Base-by-base conservation (phyloP, 2,797 vertebrate genomes). In the Clamator glandarius region DNA sequence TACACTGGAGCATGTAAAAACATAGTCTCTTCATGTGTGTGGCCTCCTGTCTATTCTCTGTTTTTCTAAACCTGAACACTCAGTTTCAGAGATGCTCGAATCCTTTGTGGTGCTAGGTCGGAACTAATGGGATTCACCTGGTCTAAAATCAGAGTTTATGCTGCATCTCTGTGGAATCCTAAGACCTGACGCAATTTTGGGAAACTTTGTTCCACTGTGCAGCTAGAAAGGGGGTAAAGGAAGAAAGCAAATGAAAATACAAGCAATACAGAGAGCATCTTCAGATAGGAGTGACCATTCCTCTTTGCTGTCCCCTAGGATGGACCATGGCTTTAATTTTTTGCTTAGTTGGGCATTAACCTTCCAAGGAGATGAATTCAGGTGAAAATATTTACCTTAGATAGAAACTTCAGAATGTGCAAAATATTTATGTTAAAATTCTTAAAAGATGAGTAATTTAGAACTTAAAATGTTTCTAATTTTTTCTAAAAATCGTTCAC, bases 111-210 rank as follows among this genome's bases (percentile, higher is more conserved):
- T 90, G 72, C 66, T 78, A 66, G 14, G 29, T 33, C 77, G 68
- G 81, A 80, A 80, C 31, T 52, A 55, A 58, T 12, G n/a, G 73
- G 58, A 92, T 29, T 92, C 64, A 77, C 42, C 89, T 28, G 39
- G 16, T 2, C 86, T 50, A 33, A 84, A 68, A 68, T 35, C 28
- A 89, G 79, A 89, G 70, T 19, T 54, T 8, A 42, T 1, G 0
- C 26, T 55, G 54, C 13, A 75, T 26, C 50, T 87, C 51, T 31
- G 16, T 5, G 4, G 68, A 69, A 85, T 20, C 54, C 87, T 46
- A 21, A 75, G 78, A 33, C 31, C n/a, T 21, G 17, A 16, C 62
- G 36, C 15, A 10, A 5, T 11, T 10, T 36, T 31, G 24, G 15
- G 59, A 74, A 46, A 24, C 4, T 61, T 21, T 55, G 19, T 63